Evolutionary conservation across 1,140 invertebrate species (phyloP).

Genomic region (Archivesica marissinica): DNA sequence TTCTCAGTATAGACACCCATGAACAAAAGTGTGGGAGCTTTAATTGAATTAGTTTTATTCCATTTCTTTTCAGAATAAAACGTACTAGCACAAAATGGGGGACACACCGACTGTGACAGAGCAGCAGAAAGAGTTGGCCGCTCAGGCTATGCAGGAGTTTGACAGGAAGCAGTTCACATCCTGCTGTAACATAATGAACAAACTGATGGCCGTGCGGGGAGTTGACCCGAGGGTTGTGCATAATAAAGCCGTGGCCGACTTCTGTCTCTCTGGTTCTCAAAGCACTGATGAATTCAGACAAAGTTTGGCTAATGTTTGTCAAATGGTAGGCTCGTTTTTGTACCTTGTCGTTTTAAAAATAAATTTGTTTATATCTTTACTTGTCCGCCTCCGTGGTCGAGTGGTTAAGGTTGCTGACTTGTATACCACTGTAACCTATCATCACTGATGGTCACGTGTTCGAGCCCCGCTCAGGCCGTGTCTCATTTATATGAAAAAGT

Average conservation of each 20-base stretch:
- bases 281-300: slow-evolving; percentile 90
- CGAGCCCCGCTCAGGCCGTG: too few relatives aligned
- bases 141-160: slow-evolving; percentile 86
- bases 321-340: slow-evolving; percentile 85
- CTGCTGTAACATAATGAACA: slow-evolving; percentile 87
- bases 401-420: too few relatives aligned
- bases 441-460: too few relatives aligned
- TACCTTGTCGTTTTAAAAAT: background rate
- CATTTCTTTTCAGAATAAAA: too few relatives aligned
- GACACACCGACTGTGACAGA: slow-evolving; percentile 83
- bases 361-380: background rate
- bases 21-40: too few relatives aligned
- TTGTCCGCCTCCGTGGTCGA: too few relatives aligned
- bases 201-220: slow-evolving; percentile 86
- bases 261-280: slow-evolving; percentile 88
- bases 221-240: slow-evolving; percentile 89
- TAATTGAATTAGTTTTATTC: too few relatives aligned
- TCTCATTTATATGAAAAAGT: too few relatives aligned
- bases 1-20: too few relatives aligned
- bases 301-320: slow-evolving; percentile 87
- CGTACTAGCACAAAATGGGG: slow-evolving; percentile 39
- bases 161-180: slow-evolving; percentile 85
- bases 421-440: too few relatives aligned
- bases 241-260: slow-evolving; percentile 90
- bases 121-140: slow-evolving; percentile 86